Conservation (phyloP, 2,797 vertebrate species). For the Oryzias sinensis region DNA sequence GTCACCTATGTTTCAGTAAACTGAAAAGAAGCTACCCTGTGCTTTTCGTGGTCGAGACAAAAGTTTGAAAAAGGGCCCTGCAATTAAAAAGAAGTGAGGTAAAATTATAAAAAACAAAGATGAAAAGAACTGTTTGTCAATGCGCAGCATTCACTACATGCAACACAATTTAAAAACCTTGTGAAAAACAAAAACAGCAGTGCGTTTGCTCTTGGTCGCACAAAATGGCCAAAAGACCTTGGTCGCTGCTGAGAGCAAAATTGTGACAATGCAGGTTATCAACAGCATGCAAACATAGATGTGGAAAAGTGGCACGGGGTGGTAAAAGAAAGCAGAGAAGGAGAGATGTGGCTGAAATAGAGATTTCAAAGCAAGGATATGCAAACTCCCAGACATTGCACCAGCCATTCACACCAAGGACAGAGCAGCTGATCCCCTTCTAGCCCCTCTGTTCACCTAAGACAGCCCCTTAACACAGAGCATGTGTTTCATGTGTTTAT, state of each 20-base stretch:
- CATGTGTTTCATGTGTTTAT: conserved; percentile 8
- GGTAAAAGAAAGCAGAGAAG: conserved; percentile 13
- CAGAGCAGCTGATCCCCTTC: conserved; percentile 61
- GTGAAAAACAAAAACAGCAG: conserved; percentile 5
- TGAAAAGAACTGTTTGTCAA: not conserved
- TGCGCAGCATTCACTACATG: not conserved
- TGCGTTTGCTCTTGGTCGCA: conserved; percentile 12
- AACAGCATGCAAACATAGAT: conserved; percentile 30
- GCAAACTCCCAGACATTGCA: conserved; percentile 7
- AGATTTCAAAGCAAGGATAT: not conserved
- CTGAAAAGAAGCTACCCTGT: conserved; percentile 11
- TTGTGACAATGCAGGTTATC: conserved; percentile 24
- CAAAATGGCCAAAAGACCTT: conserved; percentile 29
- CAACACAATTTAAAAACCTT: conserved; percentile 13
- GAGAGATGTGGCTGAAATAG: conserved; percentile 10
- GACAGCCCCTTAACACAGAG: conserved; percentile 30
- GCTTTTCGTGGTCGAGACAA: conserved; percentile 16
- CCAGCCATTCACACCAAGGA: conserved; percentile 16
- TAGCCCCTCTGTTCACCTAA: conserved; percentile 49
- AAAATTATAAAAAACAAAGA: conserved; percentile 2
- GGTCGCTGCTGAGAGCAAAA: conserved; percentile 3
- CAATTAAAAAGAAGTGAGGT: not conserved
- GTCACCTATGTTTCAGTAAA: conserved; percentile 8
- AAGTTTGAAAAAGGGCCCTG: not conserved
- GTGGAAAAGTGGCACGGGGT: conserved; percentile 20